Evolutionary conservation across 1,140 invertebrate genomes (phyloP).

Genomic region (Scylla paramamosain): DNA sequence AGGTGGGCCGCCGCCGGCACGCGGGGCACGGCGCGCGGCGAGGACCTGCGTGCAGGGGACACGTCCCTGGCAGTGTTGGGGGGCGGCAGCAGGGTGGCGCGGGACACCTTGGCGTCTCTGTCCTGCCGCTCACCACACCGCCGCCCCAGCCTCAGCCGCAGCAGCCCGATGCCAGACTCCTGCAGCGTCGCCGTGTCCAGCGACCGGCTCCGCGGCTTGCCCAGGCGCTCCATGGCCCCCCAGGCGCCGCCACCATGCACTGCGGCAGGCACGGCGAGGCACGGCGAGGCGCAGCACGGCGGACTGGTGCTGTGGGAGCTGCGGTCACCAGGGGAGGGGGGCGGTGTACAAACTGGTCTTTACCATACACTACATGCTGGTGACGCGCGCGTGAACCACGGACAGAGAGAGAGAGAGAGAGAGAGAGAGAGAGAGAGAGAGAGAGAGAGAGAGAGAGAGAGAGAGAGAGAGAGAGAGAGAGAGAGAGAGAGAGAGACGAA

Average conservation of each 20-base stretch:
- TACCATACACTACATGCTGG: too few relatives aligned
- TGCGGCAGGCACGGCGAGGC: too few relatives aligned
- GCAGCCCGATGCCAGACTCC: constrained; percentile 65
- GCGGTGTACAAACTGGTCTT: too few relatives aligned
- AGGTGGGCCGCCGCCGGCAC: neutral
- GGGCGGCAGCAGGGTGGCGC: neutral
- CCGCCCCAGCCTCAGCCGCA: constrained; percentile 58
- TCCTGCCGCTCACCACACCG: constrained; percentile 24
- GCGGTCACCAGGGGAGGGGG: too few relatives aligned
- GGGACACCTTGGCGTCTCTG: neutral
- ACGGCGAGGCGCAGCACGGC: too few relatives aligned
- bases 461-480: too few relatives aligned
- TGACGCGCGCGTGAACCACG: too few relatives aligned
- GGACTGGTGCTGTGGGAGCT: too few relatives aligned
- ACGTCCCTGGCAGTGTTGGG: neutral
- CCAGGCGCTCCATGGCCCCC: neutral
- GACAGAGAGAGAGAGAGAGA: neutral
- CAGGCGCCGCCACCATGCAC: neutral
- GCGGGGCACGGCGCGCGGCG: too few relatives aligned
- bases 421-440: neutral
- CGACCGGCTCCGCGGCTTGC: constrained; percentile 64
- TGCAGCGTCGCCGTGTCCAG: constrained; percentile 58
- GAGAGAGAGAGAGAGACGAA: too few relatives aligned
- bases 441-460: neutral
- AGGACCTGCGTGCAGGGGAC: neutral